Conservation (phyloP, 1,140 invertebrate genomes). For the Archivesica marissinica region DNA sequence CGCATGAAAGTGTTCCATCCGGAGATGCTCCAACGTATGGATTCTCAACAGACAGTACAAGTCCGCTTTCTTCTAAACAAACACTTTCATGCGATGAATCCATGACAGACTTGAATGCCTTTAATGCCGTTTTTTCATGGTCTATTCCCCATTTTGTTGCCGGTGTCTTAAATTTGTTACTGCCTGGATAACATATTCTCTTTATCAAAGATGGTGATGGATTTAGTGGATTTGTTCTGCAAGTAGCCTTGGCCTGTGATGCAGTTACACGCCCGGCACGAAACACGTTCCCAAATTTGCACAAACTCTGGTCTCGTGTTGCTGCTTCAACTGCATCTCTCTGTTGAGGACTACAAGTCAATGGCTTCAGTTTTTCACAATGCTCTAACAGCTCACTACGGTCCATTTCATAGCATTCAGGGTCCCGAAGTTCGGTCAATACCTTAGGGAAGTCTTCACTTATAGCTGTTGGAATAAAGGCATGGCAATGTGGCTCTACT, state of each 20-base stretch:
- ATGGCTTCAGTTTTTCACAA: not conserved
- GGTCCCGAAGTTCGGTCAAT: slow-evolving; percentile 26
- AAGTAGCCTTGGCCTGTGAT: slow-evolving; percentile 50
- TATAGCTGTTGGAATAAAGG: slow-evolving; percentile 36
- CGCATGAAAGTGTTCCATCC: slow-evolving; percentile 64
- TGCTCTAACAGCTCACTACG: slow-evolving; percentile 27
- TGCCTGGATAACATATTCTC: slow-evolving; percentile 63
- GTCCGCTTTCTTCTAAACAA: slow-evolving; percentile 13
- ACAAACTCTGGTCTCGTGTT: slow-evolving; percentile 40
- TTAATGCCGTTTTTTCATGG: slow-evolving; percentile 52
- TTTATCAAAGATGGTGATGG: slow-evolving; percentile 39
- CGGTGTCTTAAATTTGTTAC: not conserved
- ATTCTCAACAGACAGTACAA: slow-evolving; percentile 48
- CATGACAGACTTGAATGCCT: not conserved
- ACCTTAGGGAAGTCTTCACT: slow-evolving; percentile 35
- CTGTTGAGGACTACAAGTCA: slow-evolving; percentile 12
- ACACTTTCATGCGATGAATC: slow-evolving; percentile 4
- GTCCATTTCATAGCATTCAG: not conserved
- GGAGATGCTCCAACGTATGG: slow-evolving; percentile 68
- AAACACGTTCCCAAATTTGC: slow-evolving; percentile 58
- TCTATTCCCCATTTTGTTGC: slow-evolving; percentile 64
- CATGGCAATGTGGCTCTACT: slow-evolving; percentile 10
- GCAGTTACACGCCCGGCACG: slow-evolving; percentile 57
- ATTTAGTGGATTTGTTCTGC: not conserved
- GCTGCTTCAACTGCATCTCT: slow-evolving; percentile 23